Evolutionary conservation across 2,888 invertebrate species (phyloP), one percentile per base, ranked within the genome.

Genomic region (Rhorus exstirpatorius): DNA sequence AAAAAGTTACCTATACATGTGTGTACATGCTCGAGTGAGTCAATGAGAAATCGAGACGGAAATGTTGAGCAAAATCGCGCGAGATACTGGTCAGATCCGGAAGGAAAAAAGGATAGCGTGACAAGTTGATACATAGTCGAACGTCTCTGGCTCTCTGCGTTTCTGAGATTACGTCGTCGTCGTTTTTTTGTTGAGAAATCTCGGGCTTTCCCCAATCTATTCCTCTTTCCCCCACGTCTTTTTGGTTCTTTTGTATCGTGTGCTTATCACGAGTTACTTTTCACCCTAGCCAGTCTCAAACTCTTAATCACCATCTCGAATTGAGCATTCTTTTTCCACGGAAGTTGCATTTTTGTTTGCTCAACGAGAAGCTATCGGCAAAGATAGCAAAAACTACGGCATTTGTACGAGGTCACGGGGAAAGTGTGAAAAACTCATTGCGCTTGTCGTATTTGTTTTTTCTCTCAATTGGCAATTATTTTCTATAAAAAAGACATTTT

Each of bases 31-130:
- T n/a, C n/a, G 21, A 10, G 17, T 14, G 70, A 26, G 71, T 63
- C 71, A 44, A 31, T 78, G 63, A 78, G 63, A 78, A 78, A 78
- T 78, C 46, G 55, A 63, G 71, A 31, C 31, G 21, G 31, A 63
- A 71, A 60, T 14, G 49, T 77, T 60, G 49, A 51, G 38, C 51
- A 8, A 12, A 44, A 58, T 63, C 58, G 31, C 10, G 58, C 35
- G 35, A 17, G 65, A 24, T 41, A 44, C 12, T 65, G 26, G 49
- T 65, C 46, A 46, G 31, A 31, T 10, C 3, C 3, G 31, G 10
- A 6, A 21, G 55, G 14, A 61, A 21, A 41, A 41, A 51, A 17
- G 49, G 41, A 17, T 26, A 26, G 7, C 17, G 46, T 63, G 41
- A 1, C n/a, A 1, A 3, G 31, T 41, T 26, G 51, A 63, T 38